Conservation (phyloP, 2,113 vertebrate genomes). For the Centropus bengalensis region DNA sequence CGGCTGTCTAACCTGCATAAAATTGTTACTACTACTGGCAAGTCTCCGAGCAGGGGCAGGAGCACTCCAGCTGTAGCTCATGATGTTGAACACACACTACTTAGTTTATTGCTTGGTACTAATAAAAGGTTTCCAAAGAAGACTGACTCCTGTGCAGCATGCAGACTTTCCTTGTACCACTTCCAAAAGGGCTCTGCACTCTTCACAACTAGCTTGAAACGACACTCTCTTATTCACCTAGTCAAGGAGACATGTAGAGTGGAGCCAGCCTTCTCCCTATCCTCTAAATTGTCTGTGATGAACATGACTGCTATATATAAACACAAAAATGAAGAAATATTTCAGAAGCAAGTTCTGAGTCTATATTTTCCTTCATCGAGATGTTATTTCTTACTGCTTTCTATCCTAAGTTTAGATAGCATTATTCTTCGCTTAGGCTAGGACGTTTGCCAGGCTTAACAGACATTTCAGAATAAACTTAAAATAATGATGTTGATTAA, state of each 20-base stretch:
- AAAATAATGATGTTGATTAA: constrained; percentile 16
- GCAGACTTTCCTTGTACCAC: constrained; percentile 17
- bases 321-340: not conserved
- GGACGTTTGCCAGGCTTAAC: not conserved
- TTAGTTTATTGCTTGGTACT: constrained; percentile 44
- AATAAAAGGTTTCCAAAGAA: constrained; percentile 62
- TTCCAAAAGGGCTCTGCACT: not conserved
- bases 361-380: not conserved
- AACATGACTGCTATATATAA: constrained; percentile 34
- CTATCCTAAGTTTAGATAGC: not conserved
- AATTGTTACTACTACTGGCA: not conserved
- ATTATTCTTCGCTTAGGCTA: not conserved
- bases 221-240: constrained; percentile 32
- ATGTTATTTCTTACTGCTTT: not conserved
- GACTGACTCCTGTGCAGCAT: constrained; percentile 37
- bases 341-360: constrained; percentile 6
- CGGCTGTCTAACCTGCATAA: not conserved
- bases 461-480: constrained; percentile 3
- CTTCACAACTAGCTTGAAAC: not conserved
- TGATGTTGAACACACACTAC: constrained; percentile 43
- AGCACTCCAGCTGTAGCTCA: not conserved
- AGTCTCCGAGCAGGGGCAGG: not conserved
- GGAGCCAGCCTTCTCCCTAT: not conserved
- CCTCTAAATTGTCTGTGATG: constrained; percentile 8
- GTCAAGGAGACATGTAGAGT: not conserved